phyloP scores from a whole-genome alignment of 1,140 invertebrate species.

The Nasonia vitripennis region DNA sequence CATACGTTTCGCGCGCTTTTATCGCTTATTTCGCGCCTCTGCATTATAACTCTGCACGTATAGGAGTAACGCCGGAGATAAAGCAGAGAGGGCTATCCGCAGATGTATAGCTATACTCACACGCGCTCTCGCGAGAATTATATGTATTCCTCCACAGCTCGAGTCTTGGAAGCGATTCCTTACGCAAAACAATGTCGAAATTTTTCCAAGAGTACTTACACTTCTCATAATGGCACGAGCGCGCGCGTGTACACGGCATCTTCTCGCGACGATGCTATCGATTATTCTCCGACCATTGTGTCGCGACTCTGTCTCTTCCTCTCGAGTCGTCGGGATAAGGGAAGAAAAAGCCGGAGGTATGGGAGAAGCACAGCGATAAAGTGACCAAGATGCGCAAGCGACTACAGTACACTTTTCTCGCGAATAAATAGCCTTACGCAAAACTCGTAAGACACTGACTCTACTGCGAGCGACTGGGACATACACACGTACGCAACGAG shows the following conservation, averaged over 20 bases:
- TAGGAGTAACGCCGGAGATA: too few species aligned
- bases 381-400: neutral
- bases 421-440: conserved; percentile 31
- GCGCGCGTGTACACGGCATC: neutral
- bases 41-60: neutral
- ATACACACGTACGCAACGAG: neutral
- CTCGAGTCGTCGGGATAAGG: neutral
- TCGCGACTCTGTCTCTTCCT: neutral
- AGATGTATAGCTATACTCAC: too few species aligned
- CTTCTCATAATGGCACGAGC: neutral
- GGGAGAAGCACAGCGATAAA: neutral
- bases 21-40: conserved; percentile 8
- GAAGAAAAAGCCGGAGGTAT: neutral
- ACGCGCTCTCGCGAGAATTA: too few species aligned
- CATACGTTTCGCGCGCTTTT: neutral
- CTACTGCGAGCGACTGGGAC: neutral
- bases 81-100: too few species aligned
- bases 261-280: neutral
- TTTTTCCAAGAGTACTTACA: neutral
- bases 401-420: neutral
- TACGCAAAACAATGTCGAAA: conserved; percentile 23
- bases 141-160: neutral
- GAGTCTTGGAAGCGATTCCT: neutral
- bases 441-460: neutral
- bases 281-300: neutral